Evolutionary conservation across 2,888 invertebrate genomes (phyloP).

Genomic region (Allacma fusca): DNA sequence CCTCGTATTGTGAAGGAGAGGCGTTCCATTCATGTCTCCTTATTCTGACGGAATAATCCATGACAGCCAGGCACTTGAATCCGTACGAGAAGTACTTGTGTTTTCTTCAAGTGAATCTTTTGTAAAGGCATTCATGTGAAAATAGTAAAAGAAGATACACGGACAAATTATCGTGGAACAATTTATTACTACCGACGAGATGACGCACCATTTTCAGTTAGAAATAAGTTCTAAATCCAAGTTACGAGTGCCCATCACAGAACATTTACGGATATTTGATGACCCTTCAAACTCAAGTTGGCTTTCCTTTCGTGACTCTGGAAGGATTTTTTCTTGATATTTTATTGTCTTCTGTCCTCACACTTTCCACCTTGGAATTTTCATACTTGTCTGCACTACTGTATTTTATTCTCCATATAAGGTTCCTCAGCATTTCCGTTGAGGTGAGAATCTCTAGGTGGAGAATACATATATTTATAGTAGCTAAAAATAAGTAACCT

Average conservation of each 20-base stretch:
- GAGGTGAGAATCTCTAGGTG: no score
- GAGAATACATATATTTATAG: no score
- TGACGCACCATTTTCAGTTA: slow-evolving; percentile 38
- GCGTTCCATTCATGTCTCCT: slow-evolving; percentile 8
- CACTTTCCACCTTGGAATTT: not conserved
- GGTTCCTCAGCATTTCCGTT: no score
- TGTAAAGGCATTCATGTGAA: slow-evolving; percentile 10
- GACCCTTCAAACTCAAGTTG: slow-evolving; percentile 38
- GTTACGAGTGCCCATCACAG: slow-evolving; percentile 29
- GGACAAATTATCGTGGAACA: slow-evolving; percentile 27
- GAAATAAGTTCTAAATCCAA: slow-evolving; percentile 40
- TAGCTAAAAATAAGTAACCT: no score
- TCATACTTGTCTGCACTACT: not conserved
- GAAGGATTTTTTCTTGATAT: not conserved
- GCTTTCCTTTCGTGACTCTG: slow-evolving; percentile 32
- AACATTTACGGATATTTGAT: slow-evolving; percentile 43
- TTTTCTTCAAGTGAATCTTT: slow-evolving; percentile 29
- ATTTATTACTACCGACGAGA: slow-evolving; percentile 25
- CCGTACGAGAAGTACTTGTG: slow-evolving; percentile 4
- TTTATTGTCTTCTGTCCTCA: not conserved
- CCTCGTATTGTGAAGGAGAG: not conserved
- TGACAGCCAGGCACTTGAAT: slow-evolving; percentile 24
- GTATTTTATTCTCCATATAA: no score
- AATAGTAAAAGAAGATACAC: slow-evolving; percentile 8
- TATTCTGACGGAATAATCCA: not conserved